Conservation (phyloP, 2,888 invertebrate species). For the Parnassius glacialis region DNA sequence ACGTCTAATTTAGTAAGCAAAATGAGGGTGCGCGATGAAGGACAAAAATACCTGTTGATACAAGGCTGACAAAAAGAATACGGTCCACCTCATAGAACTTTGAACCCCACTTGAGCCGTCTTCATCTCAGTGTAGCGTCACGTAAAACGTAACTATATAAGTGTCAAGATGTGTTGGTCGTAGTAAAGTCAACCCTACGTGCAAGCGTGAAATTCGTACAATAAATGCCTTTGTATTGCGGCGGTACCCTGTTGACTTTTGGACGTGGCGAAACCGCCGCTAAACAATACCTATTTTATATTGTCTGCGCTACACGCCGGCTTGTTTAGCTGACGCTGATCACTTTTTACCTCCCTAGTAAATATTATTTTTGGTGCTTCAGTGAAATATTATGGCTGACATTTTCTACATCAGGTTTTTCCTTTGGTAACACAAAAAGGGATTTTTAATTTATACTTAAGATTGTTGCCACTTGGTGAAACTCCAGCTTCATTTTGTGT, state of each 20-base stretch:
- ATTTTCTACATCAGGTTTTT: neutral
- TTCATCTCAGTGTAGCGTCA: too few species aligned
- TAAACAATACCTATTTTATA: conserved; percentile 35
- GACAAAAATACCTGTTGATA: too few species aligned
- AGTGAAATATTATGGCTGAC: conserved; percentile 1
- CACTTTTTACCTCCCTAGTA: conserved; percentile 21
- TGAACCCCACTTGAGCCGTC: too few species aligned
- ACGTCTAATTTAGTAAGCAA: too few species aligned
- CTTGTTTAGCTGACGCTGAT: conserved; percentile 19
- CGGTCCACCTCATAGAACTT: too few species aligned
- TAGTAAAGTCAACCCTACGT: conserved; percentile 56
- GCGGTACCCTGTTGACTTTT: conserved; percentile 45
- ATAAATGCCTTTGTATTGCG: conserved; percentile 79
- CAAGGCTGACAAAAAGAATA: too few species aligned
- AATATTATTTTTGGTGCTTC: conserved; percentile 19
- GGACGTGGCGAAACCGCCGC: conserved; percentile 37
- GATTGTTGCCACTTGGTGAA: too few species aligned
- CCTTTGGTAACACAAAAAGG: too few species aligned
- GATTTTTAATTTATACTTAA: too few species aligned
- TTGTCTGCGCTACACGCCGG: conserved; percentile 24
- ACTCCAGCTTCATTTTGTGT: too few species aligned
- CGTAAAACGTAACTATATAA: conserved; percentile 24
- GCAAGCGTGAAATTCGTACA: conserved; percentile 78
- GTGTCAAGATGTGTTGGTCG: conserved; percentile 42
- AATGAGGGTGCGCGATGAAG: too few species aligned